Percentiles rank a stretch among this genome's conserved stretches.
Conservation (phyloP, 2,797 vertebrate genomes). For the Chromobotia macracanthus region DNA sequence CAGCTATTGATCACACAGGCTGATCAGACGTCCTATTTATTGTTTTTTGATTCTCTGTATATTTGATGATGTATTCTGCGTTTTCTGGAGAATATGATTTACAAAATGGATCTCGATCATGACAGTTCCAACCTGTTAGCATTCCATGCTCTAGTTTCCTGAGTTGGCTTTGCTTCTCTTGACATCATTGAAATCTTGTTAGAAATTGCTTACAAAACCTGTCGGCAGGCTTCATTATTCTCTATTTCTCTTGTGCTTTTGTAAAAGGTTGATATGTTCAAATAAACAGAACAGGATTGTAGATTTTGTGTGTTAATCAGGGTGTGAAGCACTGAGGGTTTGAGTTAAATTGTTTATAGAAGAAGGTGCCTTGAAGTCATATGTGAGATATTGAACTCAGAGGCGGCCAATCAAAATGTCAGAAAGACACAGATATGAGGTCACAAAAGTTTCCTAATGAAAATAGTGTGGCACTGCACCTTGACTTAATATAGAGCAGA, state of each 20-base stretch:
- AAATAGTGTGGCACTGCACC: slow-evolving; percentile 18
- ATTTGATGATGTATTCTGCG: slow-evolving; percentile 10
- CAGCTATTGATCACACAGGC: slow-evolving; percentile 43
- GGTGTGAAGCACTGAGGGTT: too few species aligned
- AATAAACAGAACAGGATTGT: too few species aligned
- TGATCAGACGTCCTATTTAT: slow-evolving; percentile 38
- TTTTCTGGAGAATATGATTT: neutral
- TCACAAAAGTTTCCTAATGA: slow-evolving; percentile 35
- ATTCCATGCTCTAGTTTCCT: too few species aligned
- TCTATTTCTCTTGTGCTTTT: too few species aligned
- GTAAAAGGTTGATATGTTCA: too few species aligned
- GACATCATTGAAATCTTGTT: too few species aligned
- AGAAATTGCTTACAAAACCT: too few species aligned
- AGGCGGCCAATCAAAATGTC: slow-evolving; percentile 27
- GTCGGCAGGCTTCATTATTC: too few species aligned
- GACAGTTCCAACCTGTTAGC: too few species aligned
- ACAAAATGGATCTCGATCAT: too few species aligned
- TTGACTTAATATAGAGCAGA: slow-evolving; percentile 41
- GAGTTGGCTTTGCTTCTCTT: too few species aligned
- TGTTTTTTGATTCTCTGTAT: neutral
- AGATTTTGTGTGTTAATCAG: too few species aligned
- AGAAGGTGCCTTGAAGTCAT: neutral
- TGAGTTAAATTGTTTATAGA: neutral
- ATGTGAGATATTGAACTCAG: neutral
- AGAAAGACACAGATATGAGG: slow-evolving; percentile 9